phyloP scores from a whole-genome alignment of 2,888 invertebrate species.

The Drosophila testacea region DNA sequence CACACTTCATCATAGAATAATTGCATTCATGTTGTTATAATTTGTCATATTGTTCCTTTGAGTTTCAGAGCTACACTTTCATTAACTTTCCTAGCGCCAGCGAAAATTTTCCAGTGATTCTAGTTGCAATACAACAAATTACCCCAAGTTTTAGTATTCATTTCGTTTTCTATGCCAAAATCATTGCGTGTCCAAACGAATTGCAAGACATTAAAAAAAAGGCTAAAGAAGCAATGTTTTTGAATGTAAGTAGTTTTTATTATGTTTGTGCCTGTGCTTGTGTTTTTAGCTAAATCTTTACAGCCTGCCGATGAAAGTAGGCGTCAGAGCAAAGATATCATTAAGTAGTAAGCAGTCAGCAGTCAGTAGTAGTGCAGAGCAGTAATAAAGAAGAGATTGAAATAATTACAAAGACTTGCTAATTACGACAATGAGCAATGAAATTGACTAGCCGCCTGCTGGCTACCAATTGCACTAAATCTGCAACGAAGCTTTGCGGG shows the following conservation, averaged over 20 bases:
- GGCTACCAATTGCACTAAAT: conserved; percentile 78
- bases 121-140: conserved; percentile 33
- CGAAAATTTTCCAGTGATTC: conserved; percentile 52
- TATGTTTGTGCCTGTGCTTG: conserved; percentile 4
- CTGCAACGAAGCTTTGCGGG: conserved; percentile 82
- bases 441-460: conserved; percentile 56
- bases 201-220: conserved; percentile 40
- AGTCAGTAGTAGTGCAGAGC: conserved; percentile 7
- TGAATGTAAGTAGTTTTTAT: not conserved
- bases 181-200: conserved; percentile 63
- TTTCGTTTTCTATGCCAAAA: conserved; percentile 72
- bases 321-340: conserved; percentile 66
- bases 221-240: conserved; percentile 2
- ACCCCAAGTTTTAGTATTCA: conserved; percentile 44
- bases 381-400: conserved; percentile 39
- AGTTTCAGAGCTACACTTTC: conserved; percentile 51
- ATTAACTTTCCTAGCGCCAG: conserved; percentile 52
- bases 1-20: conserved; percentile 6
- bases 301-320: conserved; percentile 79
- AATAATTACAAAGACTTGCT: conserved; percentile 75
- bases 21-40: conserved; percentile 6
- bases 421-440: conserved; percentile 73
- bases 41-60: conserved; percentile 13
- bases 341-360: conserved; percentile 46
- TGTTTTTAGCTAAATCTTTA: conserved; percentile 17